Evolutionary conservation across 2,888 invertebrate genomes (phyloP).

Genomic region (Drosophila cognata): DNA sequence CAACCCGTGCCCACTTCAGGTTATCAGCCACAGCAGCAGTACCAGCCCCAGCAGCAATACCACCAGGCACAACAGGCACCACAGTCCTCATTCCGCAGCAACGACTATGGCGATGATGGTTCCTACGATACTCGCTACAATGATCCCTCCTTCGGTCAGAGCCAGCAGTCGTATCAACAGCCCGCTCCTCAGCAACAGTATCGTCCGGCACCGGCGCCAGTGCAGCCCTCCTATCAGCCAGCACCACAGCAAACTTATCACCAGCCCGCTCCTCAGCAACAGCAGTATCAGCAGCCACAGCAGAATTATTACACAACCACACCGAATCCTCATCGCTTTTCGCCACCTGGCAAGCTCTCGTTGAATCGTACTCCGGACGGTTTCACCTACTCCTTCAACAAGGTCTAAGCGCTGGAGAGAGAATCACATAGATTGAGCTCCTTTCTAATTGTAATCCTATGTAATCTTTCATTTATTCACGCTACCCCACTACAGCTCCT

Average conservation of each 20-base stretch:
- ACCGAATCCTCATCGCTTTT: constrained; percentile 90
- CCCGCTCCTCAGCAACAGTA: constrained; percentile 84
- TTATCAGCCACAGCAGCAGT: constrained; percentile 84
- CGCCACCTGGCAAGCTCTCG: constrained; percentile 93
- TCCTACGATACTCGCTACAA: constrained; percentile 85
- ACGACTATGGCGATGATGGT: constrained; percentile 83
- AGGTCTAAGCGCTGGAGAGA: constrained; percentile 84
- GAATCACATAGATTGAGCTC: constrained; percentile 74
- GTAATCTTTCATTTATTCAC: constrained; percentile 38
- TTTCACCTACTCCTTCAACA: constrained; percentile 94
- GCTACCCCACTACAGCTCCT: constrained; percentile 19
- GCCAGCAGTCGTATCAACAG: constrained; percentile 80
- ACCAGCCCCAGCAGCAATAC: constrained; percentile 76
- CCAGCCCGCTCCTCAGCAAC: constrained; percentile 86
- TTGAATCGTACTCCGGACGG: constrained; percentile 95
- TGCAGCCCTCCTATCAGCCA: constrained; percentile 79
- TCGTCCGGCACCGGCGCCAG: constrained; percentile 76
- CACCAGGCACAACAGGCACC: constrained; percentile 73
- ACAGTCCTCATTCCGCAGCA: constrained; percentile 82
- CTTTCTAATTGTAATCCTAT: constrained; percentile 64
- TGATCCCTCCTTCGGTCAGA: constrained; percentile 82
- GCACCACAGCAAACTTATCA: constrained; percentile 85
- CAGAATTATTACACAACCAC: constrained; percentile 86
- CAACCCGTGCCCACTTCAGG: constrained; percentile 86
- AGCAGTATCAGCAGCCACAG: constrained; percentile 78